These are phyloP conservation scores for Bovichtus variegatus DNA, from an alignment of 2,797 vertebrate genomes.

Conservation along the genomic window DNA sequence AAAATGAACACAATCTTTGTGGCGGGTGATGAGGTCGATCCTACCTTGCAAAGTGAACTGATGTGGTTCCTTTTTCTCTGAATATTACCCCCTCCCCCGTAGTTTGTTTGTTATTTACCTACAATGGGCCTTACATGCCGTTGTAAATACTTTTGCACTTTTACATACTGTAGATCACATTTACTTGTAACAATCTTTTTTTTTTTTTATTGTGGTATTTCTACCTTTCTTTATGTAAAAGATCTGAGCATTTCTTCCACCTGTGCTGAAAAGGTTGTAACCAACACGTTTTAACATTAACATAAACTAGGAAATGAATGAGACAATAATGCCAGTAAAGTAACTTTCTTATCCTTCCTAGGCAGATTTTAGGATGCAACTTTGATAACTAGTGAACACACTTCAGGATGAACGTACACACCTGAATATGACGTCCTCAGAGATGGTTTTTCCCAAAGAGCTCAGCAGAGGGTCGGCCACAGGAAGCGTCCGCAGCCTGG, in stretches of 20 bases:
- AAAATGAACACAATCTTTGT: no score
- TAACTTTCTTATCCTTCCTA: not conserved
- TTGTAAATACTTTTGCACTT: no score
- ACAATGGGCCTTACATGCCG: no score
- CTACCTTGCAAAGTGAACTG: no score
- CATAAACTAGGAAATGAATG: not conserved
- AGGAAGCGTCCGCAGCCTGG: conserved; percentile 82
- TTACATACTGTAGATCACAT: not conserved
- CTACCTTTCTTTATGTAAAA: fast-evolving
- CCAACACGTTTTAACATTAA: conserved; percentile 1
- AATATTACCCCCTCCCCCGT: no score
- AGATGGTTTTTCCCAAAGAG: conserved; percentile 70
- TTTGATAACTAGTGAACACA: not conserved
- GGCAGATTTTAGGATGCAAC: not conserved
- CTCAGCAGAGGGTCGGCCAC: conserved; percentile 87
- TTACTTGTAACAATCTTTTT: not conserved
- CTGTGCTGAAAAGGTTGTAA: conserved; percentile 36
- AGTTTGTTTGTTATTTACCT: no score
- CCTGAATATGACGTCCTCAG: conserved; percentile 84
- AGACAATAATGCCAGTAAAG: not conserved
- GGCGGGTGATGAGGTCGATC: no score
- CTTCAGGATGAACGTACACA: conserved; percentile 53
- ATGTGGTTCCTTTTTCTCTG: no score
- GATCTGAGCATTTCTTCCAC: not conserved
- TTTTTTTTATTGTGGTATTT: not conserved